These are phyloP conservation scores for Enchytraeus crypticus DNA, from an alignment of 2,888 invertebrate genomes.

Conservation along the genomic window DNA sequence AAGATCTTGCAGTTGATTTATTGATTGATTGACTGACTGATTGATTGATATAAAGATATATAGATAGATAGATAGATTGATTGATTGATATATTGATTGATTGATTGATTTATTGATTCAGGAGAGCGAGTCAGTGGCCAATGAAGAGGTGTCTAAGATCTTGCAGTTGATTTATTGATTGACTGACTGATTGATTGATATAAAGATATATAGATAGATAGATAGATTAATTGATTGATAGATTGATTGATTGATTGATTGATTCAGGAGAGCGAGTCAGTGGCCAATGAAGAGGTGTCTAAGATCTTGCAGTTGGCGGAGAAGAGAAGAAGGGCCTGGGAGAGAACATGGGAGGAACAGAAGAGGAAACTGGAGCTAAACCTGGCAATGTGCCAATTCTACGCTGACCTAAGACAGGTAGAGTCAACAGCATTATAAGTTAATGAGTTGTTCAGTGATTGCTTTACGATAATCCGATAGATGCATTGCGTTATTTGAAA, in stretches of 20 bases:
- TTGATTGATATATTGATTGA: neutral
- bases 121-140: constrained; percentile 61
- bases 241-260: too few species aligned
- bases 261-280: constrained; percentile 58
- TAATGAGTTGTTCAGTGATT: neutral
- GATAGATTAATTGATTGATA: too few species aligned
- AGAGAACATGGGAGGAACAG: constrained; percentile 57
- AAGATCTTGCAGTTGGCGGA: constrained; percentile 60
- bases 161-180: too few species aligned
- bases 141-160: constrained; percentile 63
- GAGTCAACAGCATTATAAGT: too few species aligned
- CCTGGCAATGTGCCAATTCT: constrained; percentile 60
- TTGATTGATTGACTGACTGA: neutral
- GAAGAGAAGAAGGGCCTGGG: constrained; percentile 58
- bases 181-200: too few species aligned
- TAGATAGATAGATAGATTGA: neutral
- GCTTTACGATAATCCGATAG: too few species aligned
- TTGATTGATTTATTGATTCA: constrained; percentile 19
- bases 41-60: too few species aligned
- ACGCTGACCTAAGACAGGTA: constrained; percentile 57
- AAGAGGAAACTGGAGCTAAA: constrained; percentile 59
- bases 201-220: too few species aligned
- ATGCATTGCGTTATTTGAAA: neutral
- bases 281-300: constrained; percentile 62
- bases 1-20: too few species aligned